A percentile compares a stretch with the other conserved stretches of the same genome.
Conservation (phyloP, 2,113 vertebrate genomes). For the Austrofundulus limnaeus region DNA sequence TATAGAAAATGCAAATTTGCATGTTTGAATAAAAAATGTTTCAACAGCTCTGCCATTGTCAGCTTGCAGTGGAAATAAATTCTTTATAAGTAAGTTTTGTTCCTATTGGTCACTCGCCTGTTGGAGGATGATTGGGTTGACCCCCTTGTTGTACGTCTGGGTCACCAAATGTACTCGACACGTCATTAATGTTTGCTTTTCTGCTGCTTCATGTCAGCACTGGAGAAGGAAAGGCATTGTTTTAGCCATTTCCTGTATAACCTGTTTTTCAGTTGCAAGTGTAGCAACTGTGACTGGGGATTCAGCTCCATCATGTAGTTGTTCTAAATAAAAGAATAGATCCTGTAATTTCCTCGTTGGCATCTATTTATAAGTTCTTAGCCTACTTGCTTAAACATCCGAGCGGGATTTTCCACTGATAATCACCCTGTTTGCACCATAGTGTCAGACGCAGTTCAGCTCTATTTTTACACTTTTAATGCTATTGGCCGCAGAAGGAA, state of each 20-base stretch:
- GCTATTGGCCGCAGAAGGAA: slow-evolving; percentile 6
- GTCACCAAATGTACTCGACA: slow-evolving; percentile 28
- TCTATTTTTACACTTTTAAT: slow-evolving; percentile 21
- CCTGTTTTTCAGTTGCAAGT: slow-evolving; percentile 62
- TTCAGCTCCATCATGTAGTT: slow-evolving; percentile 15
- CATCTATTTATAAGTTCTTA: slow-evolving; percentile 32
- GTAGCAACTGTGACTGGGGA: slow-evolving; percentile 29
- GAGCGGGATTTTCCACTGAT: slow-evolving; percentile 30
- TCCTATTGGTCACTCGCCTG: slow-evolving; percentile 1
- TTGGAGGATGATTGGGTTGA: not conserved
- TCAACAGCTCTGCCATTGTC: not conserved
- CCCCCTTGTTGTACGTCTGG: slow-evolving; percentile 1
- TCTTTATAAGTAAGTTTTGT: not conserved
- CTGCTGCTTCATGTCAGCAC: slow-evolving; percentile 33
- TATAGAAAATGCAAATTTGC: not conserved
- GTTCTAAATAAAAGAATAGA: slow-evolving; percentile 11
- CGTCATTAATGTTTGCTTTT: slow-evolving; percentile 39
- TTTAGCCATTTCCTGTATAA: slow-evolving; percentile 71
- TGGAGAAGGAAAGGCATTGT: slow-evolving; percentile 56
- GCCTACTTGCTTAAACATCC: slow-evolving; percentile 42
- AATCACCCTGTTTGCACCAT: slow-evolving; percentile 23
- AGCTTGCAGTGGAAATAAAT: not conserved
- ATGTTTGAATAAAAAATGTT: not conserved
- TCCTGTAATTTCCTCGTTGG: not conserved
- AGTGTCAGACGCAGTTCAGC: slow-evolving; percentile 20